A percentile compares a stretch with the other conserved stretches of the same genome.
Conservation (phyloP, 2,888 invertebrate species). For the Hydrotaea cyrtoneurina region DNA sequence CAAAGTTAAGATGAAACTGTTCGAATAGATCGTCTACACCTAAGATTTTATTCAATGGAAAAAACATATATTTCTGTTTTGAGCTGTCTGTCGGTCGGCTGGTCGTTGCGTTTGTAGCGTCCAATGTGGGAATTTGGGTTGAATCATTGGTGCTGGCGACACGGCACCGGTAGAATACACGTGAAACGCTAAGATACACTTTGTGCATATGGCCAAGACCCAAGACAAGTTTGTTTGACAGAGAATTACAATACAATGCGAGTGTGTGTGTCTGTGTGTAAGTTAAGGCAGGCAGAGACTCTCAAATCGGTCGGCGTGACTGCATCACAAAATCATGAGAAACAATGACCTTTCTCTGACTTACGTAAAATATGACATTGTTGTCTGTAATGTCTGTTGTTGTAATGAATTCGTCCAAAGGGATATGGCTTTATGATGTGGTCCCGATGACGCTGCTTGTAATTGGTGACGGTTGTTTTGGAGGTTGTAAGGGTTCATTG, state of each 20-base stretch:
- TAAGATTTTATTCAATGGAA: constrained; percentile 60
- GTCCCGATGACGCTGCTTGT: no score
- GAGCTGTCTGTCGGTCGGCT: background rate
- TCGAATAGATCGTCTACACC: constrained; percentile 50
- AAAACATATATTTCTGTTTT: background rate
- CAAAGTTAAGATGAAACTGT: constrained; percentile 66
- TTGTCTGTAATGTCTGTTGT: background rate
- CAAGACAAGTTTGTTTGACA: background rate
- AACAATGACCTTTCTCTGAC: constrained; percentile 54
- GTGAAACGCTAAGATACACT: background rate
- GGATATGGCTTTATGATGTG: no score
- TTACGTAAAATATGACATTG: background rate
- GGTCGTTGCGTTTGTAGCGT: background rate
- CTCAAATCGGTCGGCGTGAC: no score
- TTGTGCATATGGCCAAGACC: background rate
- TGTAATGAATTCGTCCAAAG: no score
- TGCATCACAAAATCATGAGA: background rate
- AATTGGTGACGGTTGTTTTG: background rate
- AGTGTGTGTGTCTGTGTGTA: no score
- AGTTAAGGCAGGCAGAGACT: no score
- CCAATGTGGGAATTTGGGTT: background rate
- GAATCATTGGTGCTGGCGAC: background rate
- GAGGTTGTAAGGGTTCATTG: constrained; percentile 54
- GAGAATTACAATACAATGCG: no score
- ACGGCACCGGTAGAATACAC: background rate